Evolutionary conservation across 2,888 invertebrate species (phyloP), one percentile per base, ranked within the genome.

Genomic region (Caenorhabditis sulstoni): DNA sequence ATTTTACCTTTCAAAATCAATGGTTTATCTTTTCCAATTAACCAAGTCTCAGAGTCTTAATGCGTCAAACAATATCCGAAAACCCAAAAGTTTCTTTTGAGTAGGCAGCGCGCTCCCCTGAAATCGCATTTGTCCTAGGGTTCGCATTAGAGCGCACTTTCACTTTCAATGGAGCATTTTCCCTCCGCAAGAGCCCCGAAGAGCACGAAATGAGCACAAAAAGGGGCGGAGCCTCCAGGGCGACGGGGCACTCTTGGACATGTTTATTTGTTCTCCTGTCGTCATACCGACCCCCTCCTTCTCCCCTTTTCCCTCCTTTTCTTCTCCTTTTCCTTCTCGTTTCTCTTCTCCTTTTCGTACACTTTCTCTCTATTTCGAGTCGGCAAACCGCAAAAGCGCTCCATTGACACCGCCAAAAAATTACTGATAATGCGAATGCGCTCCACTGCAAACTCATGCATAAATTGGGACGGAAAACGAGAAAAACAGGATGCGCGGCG

Each of bases 191-290:
- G n/a, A n/a, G n/a, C n/a, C n/a, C n/a, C n/a, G n/a, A n/a, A n/a
- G 59, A 59, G 45, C 41, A 52, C 64, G 37, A 57, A 75, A 29
- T n/a, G 61, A 75, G 45, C 73, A 57, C 53, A 61, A 55, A 53
- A 44, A 18, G 16, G 53, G 62, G 62, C 62, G 70, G 50, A 20
- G 55, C 44, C 37, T 18, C 45, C n/a, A 29, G 22, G 37, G 47
- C 23, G 53, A n/a, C n/a, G 52, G 68, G 57, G 57, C 62, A 39
- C 52, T 66, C 74, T 59, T 39, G 74, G 66, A 59, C 74, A 74
- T 74, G 74, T 65, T 66, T 74, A 74, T 74, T 66, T 74, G 74
- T 66, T 59, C 66, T 74, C 65, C 65, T 59, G 64, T 65, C 65
- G 61, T 75, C 67, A 61, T 65, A 64, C 75, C 67, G 66, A 67